phyloP scores from a whole-genome alignment of 2,797 vertebrate genomes.

The Acipenser oxyrinchus region DNA sequence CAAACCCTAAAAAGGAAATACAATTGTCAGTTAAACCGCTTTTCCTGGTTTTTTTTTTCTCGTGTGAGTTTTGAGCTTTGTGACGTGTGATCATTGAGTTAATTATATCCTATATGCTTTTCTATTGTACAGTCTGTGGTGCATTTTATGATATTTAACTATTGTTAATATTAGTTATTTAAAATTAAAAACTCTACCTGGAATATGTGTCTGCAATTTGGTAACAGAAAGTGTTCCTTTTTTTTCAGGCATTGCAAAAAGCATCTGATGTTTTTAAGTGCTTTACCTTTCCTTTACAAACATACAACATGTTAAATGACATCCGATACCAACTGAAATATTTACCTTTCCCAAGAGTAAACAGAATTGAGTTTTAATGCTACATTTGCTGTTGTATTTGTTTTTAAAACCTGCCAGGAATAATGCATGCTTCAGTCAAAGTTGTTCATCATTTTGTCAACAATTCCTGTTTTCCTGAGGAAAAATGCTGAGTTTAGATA shows the following conservation, averaged over 20 bases:
- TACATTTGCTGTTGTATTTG: conserved; percentile 57
- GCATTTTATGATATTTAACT: no score
- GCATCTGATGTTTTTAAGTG: no score
- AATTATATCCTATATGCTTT: no score
- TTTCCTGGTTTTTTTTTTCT: conserved; percentile 33
- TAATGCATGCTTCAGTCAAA: conserved; percentile 59
- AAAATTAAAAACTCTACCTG: no score
- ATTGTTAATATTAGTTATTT: no score
- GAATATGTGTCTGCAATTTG: no score
- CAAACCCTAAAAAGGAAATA: conserved; percentile 45
- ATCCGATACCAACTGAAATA: conserved; percentile 36
- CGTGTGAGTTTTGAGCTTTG: not conserved
- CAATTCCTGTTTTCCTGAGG: conserved; percentile 58
- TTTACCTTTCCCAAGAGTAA: conserved; percentile 53
- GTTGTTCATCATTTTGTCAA: conserved; percentile 74
- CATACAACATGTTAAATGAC: no score
- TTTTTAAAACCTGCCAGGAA: conserved; percentile 68
- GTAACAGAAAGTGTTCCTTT: no score
- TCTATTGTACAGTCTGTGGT: no score
- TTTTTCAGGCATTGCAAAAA: no score
- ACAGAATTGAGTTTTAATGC: conserved; percentile 54
- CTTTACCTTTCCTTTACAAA: no score
- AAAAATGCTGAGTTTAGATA: conserved; percentile 71
- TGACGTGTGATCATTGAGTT: not conserved
- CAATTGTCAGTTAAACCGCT: conserved; percentile 52